These are phyloP conservation scores for Tribolium madens DNA, from an alignment of 1,140 invertebrate species.

Conservation along the genomic window DNA sequence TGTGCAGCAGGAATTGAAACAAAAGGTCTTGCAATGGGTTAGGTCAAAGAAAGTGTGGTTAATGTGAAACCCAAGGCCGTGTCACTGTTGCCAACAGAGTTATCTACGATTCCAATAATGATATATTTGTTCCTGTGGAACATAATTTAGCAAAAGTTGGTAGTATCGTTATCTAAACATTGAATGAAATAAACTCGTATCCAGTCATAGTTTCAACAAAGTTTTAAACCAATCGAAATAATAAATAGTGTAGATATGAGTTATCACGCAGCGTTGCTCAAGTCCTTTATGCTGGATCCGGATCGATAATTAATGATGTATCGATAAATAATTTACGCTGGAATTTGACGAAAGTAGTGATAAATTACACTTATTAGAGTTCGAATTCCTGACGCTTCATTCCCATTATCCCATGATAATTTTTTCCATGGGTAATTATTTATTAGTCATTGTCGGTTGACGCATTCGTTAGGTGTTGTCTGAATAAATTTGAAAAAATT, in stretches of 20 bases:
- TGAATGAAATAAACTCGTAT: too few relatives aligned
- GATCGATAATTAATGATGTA: not conserved
- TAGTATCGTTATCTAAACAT: not conserved
- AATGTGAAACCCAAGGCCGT: not conserved
- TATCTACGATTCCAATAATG: not conserved
- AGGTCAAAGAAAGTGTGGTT: not conserved
- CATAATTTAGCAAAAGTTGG: not conserved
- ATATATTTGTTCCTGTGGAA: not conserved
- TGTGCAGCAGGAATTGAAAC: too few relatives aligned
- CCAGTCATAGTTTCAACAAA: not conserved
- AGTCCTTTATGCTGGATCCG: not conserved
- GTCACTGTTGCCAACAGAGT: not conserved
- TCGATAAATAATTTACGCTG: conserved; percentile 8
- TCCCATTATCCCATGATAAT: conserved; percentile 29
- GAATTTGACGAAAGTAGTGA: conserved; percentile 14
- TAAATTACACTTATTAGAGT: conserved; percentile 10
- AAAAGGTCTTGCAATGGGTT: not conserved
- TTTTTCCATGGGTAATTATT: conserved; percentile 36
- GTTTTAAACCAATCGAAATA: not conserved
- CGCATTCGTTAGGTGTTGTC: conserved; percentile 25
- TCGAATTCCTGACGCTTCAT: conserved; percentile 26
- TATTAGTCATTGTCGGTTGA: conserved; percentile 43
- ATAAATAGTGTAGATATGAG: not conserved
- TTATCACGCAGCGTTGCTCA: not conserved
- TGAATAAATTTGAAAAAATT: conserved; percentile 2